These are phyloP conservation scores for Aselliscus stoliczkanus DNA, from an alignment of 2,797 vertebrate species.

Conservation along the genomic window DNA sequence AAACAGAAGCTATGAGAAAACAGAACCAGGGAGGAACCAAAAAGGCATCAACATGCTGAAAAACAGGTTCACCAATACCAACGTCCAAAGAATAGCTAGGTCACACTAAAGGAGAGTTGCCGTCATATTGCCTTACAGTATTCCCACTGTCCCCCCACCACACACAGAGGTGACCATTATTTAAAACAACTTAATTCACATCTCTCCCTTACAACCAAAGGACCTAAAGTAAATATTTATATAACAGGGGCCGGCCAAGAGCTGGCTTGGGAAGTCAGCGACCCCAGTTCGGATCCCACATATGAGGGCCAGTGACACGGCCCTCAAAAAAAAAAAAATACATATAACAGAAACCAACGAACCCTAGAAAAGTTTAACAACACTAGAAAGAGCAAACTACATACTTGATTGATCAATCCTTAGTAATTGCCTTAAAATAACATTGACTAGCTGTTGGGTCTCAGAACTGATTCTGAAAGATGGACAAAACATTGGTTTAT, in stretches of 20 bases:
- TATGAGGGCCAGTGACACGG: no score
- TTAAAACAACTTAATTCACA: not conserved
- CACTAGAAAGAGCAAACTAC: not conserved
- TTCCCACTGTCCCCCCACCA: not conserved
- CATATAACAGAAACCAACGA: not conserved
- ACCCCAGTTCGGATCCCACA: no score
- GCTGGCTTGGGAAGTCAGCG: no score
- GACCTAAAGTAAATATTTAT: not conserved
- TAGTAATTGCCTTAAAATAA: not conserved
- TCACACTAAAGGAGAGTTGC: not conserved
- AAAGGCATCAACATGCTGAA: not conserved
- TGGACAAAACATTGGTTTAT: not conserved
- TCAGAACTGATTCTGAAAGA: not conserved
- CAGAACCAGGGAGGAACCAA: not conserved
- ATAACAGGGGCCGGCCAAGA: no score
- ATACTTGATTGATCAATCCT: not conserved
- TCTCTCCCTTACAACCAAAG: not conserved
- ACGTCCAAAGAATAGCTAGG: not conserved
- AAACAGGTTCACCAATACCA: not conserved
- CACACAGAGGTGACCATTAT: not conserved
- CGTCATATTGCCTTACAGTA: not conserved
- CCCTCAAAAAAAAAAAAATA: no score
- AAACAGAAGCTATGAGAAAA: not conserved
- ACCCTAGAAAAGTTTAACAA: not conserved
- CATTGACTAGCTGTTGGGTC: not conserved